Evolutionary conservation across 2,113 vertebrate genomes (phyloP).

Genomic region (Geothlypis trichas): DNA sequence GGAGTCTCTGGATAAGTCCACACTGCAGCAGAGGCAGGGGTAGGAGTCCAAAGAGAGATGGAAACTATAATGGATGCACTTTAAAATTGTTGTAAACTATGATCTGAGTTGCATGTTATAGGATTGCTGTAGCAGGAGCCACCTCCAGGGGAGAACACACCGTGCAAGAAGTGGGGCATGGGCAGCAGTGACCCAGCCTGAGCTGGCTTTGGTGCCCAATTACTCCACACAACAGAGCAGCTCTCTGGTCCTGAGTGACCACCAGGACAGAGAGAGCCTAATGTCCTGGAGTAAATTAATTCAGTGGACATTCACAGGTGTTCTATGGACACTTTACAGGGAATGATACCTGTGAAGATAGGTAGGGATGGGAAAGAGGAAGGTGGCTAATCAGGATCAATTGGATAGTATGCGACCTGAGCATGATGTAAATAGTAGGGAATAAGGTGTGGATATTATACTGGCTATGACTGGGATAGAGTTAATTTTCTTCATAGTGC

Average conservation of each 20-base stretch:
- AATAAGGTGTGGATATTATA: neutral
- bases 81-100: neutral
- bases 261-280: neutral
- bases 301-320: neutral
- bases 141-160: neutral
- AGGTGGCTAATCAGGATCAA: neutral
- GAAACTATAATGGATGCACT: neutral
- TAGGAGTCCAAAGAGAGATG: neutral
- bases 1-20: neutral
- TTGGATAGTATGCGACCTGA: neutral
- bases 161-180: neutral
- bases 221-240: neutral
- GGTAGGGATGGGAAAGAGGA: neutral
- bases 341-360: neutral
- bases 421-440: neutral
- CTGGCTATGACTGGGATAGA: neutral
- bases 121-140: neutral
- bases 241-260: neutral
- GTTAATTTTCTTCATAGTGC: neutral
- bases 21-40: neutral
- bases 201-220: neutral
- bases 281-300: neutral
- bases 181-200: neutral
- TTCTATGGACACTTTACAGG: neutral
- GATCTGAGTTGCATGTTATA: neutral